Evolutionary conservation across 2,113 vertebrate species (phyloP).

Genomic region (Tachysurus vachellii): DNA sequence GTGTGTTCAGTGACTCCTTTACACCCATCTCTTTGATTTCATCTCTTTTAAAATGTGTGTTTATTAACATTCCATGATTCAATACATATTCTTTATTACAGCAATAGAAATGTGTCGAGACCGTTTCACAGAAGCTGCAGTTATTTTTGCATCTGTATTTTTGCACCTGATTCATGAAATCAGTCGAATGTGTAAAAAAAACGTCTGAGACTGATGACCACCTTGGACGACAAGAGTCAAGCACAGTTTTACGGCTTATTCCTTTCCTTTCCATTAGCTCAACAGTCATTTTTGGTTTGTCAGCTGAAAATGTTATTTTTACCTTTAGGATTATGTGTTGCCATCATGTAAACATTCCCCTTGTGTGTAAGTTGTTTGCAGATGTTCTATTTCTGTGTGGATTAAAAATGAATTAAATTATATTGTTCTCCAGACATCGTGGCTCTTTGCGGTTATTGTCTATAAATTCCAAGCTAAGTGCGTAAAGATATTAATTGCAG

Average conservation of each 20-base stretch:
- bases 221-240: neutral
- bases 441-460: neutral
- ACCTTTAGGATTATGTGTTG: slow-evolving; percentile 39
- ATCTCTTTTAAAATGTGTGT: neutral
- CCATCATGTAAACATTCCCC: slow-evolving; percentile 39
- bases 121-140: neutral
- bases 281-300: neutral
- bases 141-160: neutral
- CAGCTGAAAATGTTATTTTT: slow-evolving; percentile 54
- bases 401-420: slow-evolving; percentile 70
- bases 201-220: neutral
- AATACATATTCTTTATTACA: neutral
- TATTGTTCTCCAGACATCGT: slow-evolving; percentile 43
- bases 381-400: slow-evolving; percentile 57
- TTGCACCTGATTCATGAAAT: neutral
- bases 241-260: neutral
- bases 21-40: slow-evolving; percentile 12
- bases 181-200: neutral
- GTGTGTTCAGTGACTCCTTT: slow-evolving; percentile 1
- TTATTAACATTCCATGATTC: slow-evolving; percentile 9
- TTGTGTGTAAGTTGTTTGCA: slow-evolving; percentile 45
- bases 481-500: neutral
- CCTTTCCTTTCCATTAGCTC: neutral
- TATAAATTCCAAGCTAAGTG: neutral
- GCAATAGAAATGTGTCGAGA: neutral